Evolutionary conservation across 2,113 vertebrate species (phyloP).

Genomic region (Phalacrocorax carbo): DNA sequence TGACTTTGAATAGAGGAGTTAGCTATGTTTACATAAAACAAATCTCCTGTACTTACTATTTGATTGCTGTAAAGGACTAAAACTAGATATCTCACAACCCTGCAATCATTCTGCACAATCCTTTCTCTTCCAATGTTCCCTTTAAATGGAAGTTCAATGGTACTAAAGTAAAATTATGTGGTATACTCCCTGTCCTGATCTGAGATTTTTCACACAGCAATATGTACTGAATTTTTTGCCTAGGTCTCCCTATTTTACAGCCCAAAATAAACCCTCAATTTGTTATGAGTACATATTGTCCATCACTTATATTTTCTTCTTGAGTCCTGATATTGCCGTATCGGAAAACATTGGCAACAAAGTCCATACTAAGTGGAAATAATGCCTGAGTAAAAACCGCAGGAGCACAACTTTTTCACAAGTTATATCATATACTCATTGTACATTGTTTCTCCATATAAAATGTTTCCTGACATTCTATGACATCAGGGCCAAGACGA

Average conservation of each 20-base stretch:
- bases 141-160: neutral
- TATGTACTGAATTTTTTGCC: neutral
- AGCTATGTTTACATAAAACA: neutral
- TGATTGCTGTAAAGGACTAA: neutral
- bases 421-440: neutral
- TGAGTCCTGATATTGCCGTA: neutral
- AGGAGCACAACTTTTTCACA: neutral
- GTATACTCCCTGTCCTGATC: neutral
- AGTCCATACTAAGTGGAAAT: neutral
- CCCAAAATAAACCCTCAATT: neutral
- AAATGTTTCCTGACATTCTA: conserved; percentile 18
- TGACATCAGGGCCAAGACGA: conserved; percentile 6
- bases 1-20: neutral
- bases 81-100: neutral
- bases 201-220: neutral
- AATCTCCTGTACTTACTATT: neutral
- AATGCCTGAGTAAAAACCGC: neutral
- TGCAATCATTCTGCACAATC: neutral
- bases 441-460: neutral
- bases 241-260: neutral
- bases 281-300: neutral
- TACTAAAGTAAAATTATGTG: neutral
- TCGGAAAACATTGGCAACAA: neutral
- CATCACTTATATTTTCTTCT: neutral
- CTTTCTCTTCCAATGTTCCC: neutral